A percentile compares a stretch with the other conserved stretches of the same genome.
These are phyloP conservation scores for Rhyacophila brunnea DNA, from an alignment of 1,140 invertebrate species.

Conservation along the genomic window DNA sequence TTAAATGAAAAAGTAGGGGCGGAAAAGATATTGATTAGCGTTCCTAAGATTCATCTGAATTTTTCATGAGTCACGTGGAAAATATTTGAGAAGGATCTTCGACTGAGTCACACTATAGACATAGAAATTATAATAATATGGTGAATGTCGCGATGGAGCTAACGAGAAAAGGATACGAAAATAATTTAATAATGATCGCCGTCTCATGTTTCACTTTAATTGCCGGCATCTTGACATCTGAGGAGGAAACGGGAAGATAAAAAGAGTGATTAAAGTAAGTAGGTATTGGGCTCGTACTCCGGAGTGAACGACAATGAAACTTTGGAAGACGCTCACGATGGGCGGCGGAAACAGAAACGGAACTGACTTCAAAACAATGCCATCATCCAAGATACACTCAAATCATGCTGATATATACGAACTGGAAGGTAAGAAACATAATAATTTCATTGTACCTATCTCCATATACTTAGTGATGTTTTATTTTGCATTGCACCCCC, in stretches of 20 bases:
- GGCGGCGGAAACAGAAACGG: conserved; percentile 7
- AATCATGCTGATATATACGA: conserved; percentile 28
- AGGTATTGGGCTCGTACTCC: not conserved
- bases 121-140: too few relatives aligned
- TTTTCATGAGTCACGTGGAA: conserved; percentile 10
- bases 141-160: not conserved
- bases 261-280: not conserved
- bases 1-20: too few relatives aligned
- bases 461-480: too few relatives aligned
- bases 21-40: not conserved
- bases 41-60: conserved; percentile 2
- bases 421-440: conserved; percentile 34
- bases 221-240: not conserved
- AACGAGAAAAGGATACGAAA: conserved; percentile 10
- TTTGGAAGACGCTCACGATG: conserved; percentile 32
- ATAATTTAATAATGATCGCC: not conserved
- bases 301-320: conserved; percentile 20
- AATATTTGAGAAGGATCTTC: too few relatives aligned
- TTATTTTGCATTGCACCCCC: too few relatives aligned
- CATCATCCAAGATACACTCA: conserved; percentile 3
- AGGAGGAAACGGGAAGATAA: not conserved
- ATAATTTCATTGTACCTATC: too few relatives aligned
- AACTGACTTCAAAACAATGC: conserved; percentile 10
- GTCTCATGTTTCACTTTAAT: conserved; percentile 4
- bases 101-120: too few relatives aligned